Percentiles rank a stretch among this genome's conserved stretches.
phyloP scores from a whole-genome alignment of 2,797 vertebrate species.

The Girardinus metallicus region DNA sequence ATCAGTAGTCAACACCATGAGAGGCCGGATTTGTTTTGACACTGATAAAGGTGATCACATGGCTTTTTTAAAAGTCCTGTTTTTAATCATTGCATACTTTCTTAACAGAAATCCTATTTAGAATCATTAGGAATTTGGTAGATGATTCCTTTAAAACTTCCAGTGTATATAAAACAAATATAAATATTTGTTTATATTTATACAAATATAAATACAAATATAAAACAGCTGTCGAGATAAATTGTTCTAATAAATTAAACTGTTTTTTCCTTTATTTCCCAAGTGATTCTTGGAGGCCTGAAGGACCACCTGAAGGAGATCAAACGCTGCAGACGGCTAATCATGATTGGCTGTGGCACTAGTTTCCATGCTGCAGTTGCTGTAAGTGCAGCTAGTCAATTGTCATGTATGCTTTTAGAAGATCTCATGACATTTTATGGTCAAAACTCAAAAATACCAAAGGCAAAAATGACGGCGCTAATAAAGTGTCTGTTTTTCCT shows the following conservation, averaged over 20 bases:
- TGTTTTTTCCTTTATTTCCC: conserved; percentile 10
- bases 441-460: neutral
- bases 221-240: neutral
- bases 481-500: neutral
- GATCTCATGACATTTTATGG: neutral
- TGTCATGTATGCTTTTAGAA: neutral
- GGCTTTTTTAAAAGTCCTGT: neutral
- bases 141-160: neutral
- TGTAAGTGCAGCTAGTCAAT: conserved; percentile 77
- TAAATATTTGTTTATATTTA: too few species aligned
- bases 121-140: neutral
- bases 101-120: neutral
- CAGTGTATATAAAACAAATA: too few species aligned
- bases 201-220: too few species aligned
- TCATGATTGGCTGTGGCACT: conserved; percentile 94
- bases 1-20: conserved; percentile 97
- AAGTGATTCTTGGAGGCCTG: conserved; percentile 92
- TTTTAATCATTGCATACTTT: neutral
- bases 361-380: conserved; percentile 94
- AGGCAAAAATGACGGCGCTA: neutral
- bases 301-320: conserved; percentile 96
- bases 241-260: neutral
- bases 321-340: conserved; percentile 90
- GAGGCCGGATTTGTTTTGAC: conserved; percentile 93
- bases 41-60: conserved; percentile 84